Evolutionary conservation across 1,140 invertebrate species (phyloP).

Genomic region (Leguminivora glycinivorella): DNA sequence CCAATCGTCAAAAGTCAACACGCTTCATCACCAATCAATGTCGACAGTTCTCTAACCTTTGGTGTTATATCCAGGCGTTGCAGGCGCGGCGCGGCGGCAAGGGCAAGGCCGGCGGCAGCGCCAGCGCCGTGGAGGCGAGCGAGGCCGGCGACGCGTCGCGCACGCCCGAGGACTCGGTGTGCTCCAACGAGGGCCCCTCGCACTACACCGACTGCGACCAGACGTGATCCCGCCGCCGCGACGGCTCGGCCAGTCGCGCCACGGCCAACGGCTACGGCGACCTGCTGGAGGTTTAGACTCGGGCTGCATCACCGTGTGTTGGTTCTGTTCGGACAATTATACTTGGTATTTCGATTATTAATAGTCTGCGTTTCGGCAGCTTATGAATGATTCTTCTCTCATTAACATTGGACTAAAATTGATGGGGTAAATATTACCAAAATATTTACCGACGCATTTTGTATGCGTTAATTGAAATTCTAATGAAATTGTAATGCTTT

Average conservation of each 20-base stretch:
- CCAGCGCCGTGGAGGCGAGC: constrained; percentile 79
- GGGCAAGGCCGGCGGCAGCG: constrained; percentile 80
- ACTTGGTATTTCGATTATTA: neutral
- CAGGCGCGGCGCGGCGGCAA: constrained; percentile 80
- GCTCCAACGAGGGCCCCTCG: constrained; percentile 85
- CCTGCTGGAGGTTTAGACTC: constrained; percentile 8
- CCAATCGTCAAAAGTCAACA: neutral
- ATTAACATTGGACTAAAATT: neutral
- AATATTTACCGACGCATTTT: neutral
- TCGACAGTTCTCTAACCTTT: neutral
- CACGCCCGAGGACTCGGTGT: constrained; percentile 86
- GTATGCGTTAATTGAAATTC: neutral
- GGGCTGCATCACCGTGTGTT: constrained; percentile 8
- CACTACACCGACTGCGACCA: constrained; percentile 73
- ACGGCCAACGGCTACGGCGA: constrained; percentile 13
- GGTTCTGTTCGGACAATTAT: constrained; percentile 4
- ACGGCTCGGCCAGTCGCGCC: constrained; percentile 16
- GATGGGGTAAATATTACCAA: neutral
- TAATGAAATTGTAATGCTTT: neutral
- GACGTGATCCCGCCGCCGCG: constrained; percentile 40
- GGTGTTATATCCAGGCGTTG: constrained; percentile 50
- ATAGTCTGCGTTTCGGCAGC: neutral
- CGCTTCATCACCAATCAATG: neutral
- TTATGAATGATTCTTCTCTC: neutral
- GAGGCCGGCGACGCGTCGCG: constrained; percentile 84